Conservation (phyloP, 2,113 vertebrate genomes). For the Thalassarche chlororhynchos region DNA sequence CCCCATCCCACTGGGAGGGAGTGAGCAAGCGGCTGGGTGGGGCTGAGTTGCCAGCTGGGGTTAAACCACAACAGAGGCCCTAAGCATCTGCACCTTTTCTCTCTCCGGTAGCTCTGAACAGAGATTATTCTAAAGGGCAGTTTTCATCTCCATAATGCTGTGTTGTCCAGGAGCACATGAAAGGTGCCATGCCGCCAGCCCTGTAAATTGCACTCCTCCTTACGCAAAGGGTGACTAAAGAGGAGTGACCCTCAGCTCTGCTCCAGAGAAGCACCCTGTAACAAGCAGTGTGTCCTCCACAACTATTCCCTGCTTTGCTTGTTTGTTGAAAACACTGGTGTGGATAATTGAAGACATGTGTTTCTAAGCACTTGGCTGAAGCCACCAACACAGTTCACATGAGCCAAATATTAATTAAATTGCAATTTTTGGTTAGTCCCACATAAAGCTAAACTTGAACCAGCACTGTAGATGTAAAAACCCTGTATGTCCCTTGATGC, state of each 20-base stretch:
- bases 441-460: neutral
- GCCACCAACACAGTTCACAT: neutral
- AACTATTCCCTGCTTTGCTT: neutral
- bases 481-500: neutral
- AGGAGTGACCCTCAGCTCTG: neutral
- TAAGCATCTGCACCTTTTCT: accelerated
- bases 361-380: neutral
- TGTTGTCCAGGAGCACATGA: neutral
- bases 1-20: too few relatives aligned
- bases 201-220: neutral
- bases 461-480: neutral
- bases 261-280: neutral
- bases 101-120: neutral
- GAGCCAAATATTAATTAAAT: neutral
- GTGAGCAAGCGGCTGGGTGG: too few relatives aligned
- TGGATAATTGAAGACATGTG: neutral
- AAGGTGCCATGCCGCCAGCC: neutral
- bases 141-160: neutral
- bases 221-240: neutral
- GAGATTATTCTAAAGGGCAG: neutral
- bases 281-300: neutral
- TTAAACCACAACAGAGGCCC: neutral
- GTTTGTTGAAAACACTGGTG: neutral
- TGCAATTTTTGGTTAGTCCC: neutral
- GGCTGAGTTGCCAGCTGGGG: too few relatives aligned